Conservation (phyloP, 2,797 vertebrate genomes). For the Molossus molossus region DNA sequence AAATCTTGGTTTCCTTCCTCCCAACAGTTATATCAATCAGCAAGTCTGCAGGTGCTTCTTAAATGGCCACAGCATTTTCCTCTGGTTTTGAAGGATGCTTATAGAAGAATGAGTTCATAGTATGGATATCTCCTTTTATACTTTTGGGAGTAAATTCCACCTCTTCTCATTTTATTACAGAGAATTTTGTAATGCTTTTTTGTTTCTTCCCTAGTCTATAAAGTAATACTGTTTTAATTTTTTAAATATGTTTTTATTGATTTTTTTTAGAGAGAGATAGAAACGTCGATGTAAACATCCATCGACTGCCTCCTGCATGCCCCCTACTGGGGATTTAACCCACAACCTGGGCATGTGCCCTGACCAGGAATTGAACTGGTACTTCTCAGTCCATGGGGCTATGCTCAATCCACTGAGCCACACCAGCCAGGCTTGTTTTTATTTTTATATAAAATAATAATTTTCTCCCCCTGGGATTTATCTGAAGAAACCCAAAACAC, state of each 20-base stretch:
- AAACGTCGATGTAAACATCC: too few species aligned
- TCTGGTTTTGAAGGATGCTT: conserved; percentile 68
- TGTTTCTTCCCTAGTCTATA: conserved; percentile 35
- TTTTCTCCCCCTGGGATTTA: background rate
- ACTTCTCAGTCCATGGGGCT: too few species aligned
- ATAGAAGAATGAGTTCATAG: conserved; percentile 28
- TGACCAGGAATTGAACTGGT: too few species aligned
- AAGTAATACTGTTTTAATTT: background rate
- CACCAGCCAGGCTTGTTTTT: background rate
- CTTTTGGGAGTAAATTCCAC: conserved; percentile 18
- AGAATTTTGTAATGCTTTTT: conserved; percentile 44
- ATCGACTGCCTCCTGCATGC: too few species aligned
- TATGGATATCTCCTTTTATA: background rate
- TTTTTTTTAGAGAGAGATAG: too few species aligned
- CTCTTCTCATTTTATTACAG: background rate
- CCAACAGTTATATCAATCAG: background rate
- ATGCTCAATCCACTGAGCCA: too few species aligned
- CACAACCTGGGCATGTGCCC: too few species aligned
- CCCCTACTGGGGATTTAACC: too few species aligned
- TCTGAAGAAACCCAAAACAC: background rate
- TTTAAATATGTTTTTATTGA: background rate
- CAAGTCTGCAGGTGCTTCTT: background rate
- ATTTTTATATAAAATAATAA: background rate
- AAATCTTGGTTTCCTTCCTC: conserved; percentile 30
- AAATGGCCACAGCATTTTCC: conserved; percentile 3